A percentile compares a stretch with the other conserved stretches of the same genome.
phyloP scores from a whole-genome alignment of 2,113 vertebrate genomes.

The Pyrgilauda ruficollis region DNA sequence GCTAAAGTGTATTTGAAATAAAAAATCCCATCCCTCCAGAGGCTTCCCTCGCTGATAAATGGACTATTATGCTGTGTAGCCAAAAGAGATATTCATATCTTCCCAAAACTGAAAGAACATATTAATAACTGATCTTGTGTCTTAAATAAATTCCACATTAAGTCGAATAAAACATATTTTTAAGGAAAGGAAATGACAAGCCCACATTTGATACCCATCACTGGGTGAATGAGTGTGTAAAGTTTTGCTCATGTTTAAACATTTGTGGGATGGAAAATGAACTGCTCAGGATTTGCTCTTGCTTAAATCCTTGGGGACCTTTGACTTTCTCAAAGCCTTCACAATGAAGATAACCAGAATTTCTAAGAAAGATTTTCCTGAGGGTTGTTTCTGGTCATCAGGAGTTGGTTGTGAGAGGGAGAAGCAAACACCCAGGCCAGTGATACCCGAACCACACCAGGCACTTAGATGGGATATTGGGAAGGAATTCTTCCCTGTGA shows the following conservation, averaged over 20 bases:
- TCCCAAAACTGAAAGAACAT: constrained; percentile 41
- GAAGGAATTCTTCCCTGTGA: background rate
- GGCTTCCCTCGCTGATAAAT: background rate
- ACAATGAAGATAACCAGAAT: background rate
- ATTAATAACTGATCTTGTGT: constrained; percentile 34
- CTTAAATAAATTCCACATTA: constrained; percentile 24
- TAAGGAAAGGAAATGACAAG: background rate
- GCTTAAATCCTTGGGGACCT: background rate
- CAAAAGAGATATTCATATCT: constrained; percentile 48
- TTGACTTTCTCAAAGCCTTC: background rate
- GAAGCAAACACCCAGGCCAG: background rate
- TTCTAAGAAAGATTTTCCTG: background rate
- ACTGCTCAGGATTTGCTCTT: background rate
- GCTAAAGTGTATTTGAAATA: background rate
- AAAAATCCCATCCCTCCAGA: background rate
- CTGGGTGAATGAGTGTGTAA: background rate
- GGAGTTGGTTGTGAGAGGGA: background rate
- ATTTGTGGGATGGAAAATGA: background rate
- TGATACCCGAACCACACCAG: background rate
- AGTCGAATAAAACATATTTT: background rate
- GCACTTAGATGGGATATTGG: background rate
- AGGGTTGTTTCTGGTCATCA: background rate
- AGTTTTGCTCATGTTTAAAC: background rate
- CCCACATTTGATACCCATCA: background rate
- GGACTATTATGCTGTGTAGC: background rate